Base-by-base conservation (phyloP, 1,140 invertebrate genomes). In the Cydia pomonella region DNA sequence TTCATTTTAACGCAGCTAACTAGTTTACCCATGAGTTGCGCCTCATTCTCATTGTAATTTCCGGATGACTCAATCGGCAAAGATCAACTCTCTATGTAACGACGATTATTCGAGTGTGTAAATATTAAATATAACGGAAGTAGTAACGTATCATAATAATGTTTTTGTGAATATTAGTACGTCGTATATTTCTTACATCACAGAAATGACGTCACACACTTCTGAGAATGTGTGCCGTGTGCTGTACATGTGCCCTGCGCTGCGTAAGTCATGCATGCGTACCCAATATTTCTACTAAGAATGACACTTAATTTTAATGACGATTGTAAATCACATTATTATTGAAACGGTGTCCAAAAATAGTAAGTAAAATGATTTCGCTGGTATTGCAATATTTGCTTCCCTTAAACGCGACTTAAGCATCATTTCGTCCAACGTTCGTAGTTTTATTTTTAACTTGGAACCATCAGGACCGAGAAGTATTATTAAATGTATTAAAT, bases 401-500 rank as follows among this genome's bases (percentile, higher is more conserved):
- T 47, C 13, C 44, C 3, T 47, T 13, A 25, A 27, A 62, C 18
- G 62, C 33, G 10, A 10, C 33, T 38, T 38, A 38, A 38, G 10
- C 33, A 38, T 38, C 29, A 33, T 33, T 33, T 33, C 6, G 0
- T 63, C 23, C 0, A 21, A 21, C 18, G 18, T 64, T 12, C 74
- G 73, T 76, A 50, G n/a, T 71, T 73, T 27, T 21, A 74, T 47
- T 47, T 44, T 47, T 47, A n/a, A 47, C 16, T 16, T 47, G 44
- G 16, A n/a, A 47, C 44, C 16, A n/a, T 16, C 44, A n/a, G 0
- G 16, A 47, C 16, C 13, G 44, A n/a, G 10, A 9, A 1, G 33
- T 38, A 38, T 9, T 38, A 38, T 38, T 27, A 2, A 27, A 27
- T 27, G 3, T 27, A 27, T 3, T 38, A 38, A 38, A 3, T 38